Conservation (phyloP, 2,113 vertebrate genomes). For the Clinocottus analis region DNA sequence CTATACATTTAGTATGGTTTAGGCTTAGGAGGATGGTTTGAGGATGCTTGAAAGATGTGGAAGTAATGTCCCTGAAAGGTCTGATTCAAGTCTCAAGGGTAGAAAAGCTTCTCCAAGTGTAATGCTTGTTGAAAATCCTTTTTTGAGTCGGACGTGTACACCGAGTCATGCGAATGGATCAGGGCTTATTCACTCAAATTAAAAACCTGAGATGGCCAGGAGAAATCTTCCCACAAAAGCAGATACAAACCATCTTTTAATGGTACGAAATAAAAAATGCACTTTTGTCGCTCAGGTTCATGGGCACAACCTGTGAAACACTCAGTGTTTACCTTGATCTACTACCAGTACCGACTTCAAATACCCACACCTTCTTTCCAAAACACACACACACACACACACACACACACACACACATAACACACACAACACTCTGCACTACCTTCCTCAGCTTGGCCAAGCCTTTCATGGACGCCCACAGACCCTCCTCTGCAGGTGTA, state of each 20-base stretch:
- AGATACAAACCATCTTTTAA: background rate
- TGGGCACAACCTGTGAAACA: conserved; percentile 12
- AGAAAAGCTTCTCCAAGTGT: background rate
- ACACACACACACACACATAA: conserved; percentile 28
- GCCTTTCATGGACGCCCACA: conserved; percentile 64
- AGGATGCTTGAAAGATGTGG: background rate
- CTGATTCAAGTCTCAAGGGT: background rate
- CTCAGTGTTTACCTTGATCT: conserved; percentile 52
- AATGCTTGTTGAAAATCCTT: background rate
- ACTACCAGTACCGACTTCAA: conserved; percentile 46
- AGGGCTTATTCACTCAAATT: background rate
- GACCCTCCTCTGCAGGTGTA: conserved; percentile 74
- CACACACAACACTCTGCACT: conserved; percentile 49
- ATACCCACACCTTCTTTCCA: conserved; percentile 44
- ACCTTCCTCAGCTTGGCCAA: conserved; percentile 42
- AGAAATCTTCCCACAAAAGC: background rate
- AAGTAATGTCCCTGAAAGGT: background rate
- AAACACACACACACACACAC: conserved; percentile 31
- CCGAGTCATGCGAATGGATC: conserved; percentile 14
- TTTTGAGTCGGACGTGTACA: background rate
- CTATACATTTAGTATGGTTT: background rate
- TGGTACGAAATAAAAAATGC: background rate
- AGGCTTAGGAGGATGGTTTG: no score
- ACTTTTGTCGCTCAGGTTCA: background rate
- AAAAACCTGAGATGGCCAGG: conserved; percentile 2